phyloP scores from a whole-genome alignment of 2,113 vertebrate genomes.

The Ia io region DNA sequence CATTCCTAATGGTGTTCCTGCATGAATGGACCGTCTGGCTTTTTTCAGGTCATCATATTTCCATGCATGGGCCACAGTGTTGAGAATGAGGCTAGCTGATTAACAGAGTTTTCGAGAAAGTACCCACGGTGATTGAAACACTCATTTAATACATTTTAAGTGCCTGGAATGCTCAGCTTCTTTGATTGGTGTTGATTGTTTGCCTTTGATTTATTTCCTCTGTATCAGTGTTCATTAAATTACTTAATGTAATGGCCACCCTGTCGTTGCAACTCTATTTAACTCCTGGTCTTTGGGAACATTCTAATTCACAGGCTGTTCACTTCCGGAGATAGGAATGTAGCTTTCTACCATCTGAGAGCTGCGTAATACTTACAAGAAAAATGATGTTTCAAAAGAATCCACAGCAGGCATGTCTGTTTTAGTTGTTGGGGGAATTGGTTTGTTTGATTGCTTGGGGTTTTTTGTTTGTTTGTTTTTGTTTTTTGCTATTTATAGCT shows the following conservation, averaged over 20 bases:
- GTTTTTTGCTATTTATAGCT: slow-evolving; percentile 19
- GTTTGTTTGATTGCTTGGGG: neutral
- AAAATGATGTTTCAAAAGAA: slow-evolving; percentile 53
- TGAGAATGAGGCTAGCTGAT: slow-evolving; percentile 64
- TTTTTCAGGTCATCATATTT: neutral
- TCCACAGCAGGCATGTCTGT: neutral
- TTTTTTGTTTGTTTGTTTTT: neutral
- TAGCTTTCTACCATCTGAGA: slow-evolving; percentile 40
- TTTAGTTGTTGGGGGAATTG: neutral
- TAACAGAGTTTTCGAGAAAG: slow-evolving; percentile 67
- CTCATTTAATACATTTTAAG: slow-evolving; percentile 78
- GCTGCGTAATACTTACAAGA: slow-evolving; percentile 5
- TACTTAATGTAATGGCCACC: slow-evolving; percentile 79
- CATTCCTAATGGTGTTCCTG: neutral
- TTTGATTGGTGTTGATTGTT: slow-evolving; percentile 83
- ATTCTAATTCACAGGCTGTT: slow-evolving; percentile 64
- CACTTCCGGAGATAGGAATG: neutral
- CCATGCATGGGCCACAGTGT: neutral
- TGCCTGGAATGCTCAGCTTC: slow-evolving; percentile 72
- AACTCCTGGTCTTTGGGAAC: slow-evolving; percentile 45
- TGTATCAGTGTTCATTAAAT: slow-evolving; percentile 81
- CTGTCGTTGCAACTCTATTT: slow-evolving; percentile 66
- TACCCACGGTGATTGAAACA: slow-evolving; percentile 75
- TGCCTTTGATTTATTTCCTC: slow-evolving; percentile 83
- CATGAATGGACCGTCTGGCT: neutral